Conservation (phyloP, 2,888 invertebrate species). For the Biston betularia region DNA sequence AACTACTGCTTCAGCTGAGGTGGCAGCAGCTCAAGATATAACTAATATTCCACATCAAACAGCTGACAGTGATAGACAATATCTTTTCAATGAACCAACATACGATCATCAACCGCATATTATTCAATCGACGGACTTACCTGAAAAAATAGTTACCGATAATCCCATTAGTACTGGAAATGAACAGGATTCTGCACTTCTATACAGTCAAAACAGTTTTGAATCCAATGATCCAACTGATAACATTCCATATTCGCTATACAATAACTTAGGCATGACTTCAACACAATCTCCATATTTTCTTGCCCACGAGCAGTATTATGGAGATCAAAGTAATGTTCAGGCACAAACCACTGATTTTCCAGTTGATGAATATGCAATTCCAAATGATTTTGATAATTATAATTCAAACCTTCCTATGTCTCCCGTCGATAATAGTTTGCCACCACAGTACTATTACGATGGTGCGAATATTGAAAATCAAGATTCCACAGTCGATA, state of each 20-base stretch:
- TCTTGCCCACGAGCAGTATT: not conserved
- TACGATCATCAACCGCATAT: not conserved
- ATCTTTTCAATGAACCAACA: not conserved
- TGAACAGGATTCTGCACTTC: not conserved
- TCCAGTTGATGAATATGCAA: not conserved
- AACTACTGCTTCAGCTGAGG: not conserved
- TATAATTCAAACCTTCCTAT: not conserved
- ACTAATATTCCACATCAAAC: not conserved
- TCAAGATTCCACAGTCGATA: not conserved
- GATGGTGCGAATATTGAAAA: not conserved
- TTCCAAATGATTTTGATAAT: not conserved
- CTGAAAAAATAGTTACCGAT: not conserved
- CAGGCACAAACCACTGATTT: slow-evolving; percentile 9
- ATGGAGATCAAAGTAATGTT: not conserved
- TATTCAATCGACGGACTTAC: not conserved
- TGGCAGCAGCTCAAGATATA: not conserved
- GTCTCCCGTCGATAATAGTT: not conserved
- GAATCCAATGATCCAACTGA: not conserved
- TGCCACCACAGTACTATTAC: not conserved
- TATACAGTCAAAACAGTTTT: not conserved
- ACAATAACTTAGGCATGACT: not conserved
- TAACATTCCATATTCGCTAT: not conserved
- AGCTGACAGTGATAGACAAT: not conserved
- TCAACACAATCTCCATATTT: not conserved
- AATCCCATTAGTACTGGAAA: not conserved